These are phyloP conservation scores for Gerris buenoi DNA, from an alignment of 1,140 invertebrate species.

Conservation along the genomic window DNA sequence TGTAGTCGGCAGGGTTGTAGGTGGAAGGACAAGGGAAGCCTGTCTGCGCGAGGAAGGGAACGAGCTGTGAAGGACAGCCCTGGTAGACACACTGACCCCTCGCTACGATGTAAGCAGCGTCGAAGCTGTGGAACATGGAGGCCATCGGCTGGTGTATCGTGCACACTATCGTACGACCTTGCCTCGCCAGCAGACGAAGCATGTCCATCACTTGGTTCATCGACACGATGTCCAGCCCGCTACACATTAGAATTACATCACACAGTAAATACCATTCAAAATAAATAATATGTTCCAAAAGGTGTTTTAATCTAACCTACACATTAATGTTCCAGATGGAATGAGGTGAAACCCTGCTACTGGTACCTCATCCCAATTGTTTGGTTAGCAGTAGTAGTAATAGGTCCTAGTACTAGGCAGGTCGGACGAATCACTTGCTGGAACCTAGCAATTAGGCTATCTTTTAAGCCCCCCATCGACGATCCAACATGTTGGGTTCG, in stretches of 20 bases:
- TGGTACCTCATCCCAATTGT: no score
- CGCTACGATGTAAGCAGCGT: slow-evolving; percentile 41
- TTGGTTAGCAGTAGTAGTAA: no score
- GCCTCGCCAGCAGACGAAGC: slow-evolving; percentile 29
- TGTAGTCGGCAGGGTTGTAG: slow-evolving; percentile 27
- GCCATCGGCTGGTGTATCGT: slow-evolving; percentile 55
- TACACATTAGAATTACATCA: slow-evolving; percentile 24
- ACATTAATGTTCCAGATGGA: no score
- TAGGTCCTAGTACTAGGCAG: no score
- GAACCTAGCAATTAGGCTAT: no score
- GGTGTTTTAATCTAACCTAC: no score
- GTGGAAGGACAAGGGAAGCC: slow-evolving; percentile 31
- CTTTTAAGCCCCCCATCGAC: no score
- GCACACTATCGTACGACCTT: slow-evolving; percentile 44
- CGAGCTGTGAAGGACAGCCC: slow-evolving; percentile 33
- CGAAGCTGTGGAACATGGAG: slow-evolving; percentile 45
- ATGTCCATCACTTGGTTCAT: slow-evolving; percentile 40
- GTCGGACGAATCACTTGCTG: no score
- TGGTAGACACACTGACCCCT: slow-evolving; percentile 42
- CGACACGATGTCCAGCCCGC: slow-evolving; percentile 43
- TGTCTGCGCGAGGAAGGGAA: slow-evolving; percentile 32
- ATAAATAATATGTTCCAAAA: no score
- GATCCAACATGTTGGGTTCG: no score
- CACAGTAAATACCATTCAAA: slow-evolving; percentile 3
- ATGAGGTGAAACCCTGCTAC: no score